These are phyloP conservation scores for Amiota minor DNA, from an alignment of 2,888 invertebrate genomes.

Conservation along the genomic window DNA sequence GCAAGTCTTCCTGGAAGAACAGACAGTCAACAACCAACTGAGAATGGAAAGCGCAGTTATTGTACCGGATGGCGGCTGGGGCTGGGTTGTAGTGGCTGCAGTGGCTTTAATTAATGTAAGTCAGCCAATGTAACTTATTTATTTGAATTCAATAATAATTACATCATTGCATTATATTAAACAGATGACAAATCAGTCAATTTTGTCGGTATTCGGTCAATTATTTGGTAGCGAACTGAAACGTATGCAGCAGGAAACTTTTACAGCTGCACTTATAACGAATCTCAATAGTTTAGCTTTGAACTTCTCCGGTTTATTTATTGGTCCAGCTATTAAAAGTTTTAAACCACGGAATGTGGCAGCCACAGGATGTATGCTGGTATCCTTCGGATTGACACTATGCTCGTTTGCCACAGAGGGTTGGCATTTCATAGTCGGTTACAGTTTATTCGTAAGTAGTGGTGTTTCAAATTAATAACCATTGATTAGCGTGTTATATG, in stretches of 20 bases:
- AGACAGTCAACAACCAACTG: background rate
- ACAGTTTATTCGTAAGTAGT: slow-evolving; percentile 75
- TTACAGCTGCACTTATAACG: slow-evolving; percentile 80
- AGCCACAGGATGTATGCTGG: slow-evolving; percentile 75
- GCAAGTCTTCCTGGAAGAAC: too few species aligned
- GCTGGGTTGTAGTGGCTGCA: slow-evolving; percentile 82
- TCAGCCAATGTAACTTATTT: slow-evolving; percentile 42
- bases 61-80: slow-evolving; percentile 82
- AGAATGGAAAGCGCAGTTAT: slow-evolving; percentile 54
- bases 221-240: slow-evolving; percentile 80
- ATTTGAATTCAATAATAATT: background rate
- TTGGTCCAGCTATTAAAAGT: slow-evolving; percentile 79
- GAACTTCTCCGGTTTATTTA: slow-evolving; percentile 77
- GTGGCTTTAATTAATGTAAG: slow-evolving; percentile 81
- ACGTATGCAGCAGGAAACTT: slow-evolving; percentile 78
- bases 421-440: slow-evolving; percentile 76
- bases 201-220: slow-evolving; percentile 81
- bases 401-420: slow-evolving; percentile 76
- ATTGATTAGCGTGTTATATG: background rate
- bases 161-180: background rate
- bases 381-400: slow-evolving; percentile 75
- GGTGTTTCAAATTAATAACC: background rate
- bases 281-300: slow-evolving; percentile 77
- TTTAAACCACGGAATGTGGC: slow-evolving; percentile 76
- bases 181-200: slow-evolving; percentile 82